Conservation (phyloP, 1,140 invertebrate genomes). For the Drosophila punjabiensis region DNA sequence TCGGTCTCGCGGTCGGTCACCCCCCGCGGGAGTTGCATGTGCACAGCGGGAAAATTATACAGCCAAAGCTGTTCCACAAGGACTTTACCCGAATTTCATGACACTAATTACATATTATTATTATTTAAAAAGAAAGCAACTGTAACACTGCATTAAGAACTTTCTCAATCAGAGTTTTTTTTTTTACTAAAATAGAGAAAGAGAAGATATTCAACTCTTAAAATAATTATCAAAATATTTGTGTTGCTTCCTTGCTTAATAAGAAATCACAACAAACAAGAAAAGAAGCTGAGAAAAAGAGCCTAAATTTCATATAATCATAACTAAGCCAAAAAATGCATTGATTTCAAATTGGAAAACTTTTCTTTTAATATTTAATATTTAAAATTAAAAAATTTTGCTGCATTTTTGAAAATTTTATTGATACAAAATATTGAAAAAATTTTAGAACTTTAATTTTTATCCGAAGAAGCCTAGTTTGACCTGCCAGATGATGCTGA, state of each 20-base stretch:
- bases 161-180: not conserved
- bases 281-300: too few relatives aligned
- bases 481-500: too few relatives aligned
- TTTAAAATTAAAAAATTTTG: too few relatives aligned
- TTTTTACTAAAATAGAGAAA: too few relatives aligned
- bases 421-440: too few relatives aligned
- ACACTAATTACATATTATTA: not conserved
- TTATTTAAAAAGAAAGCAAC: not conserved
- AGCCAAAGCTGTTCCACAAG: not conserved
- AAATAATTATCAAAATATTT: not conserved
- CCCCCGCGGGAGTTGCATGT: constrained; percentile 18
- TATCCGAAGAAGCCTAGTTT: too few relatives aligned
- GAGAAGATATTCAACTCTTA: not conserved
- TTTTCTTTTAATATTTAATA: too few relatives aligned
- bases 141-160: not conserved
- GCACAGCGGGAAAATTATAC: constrained; percentile 4
- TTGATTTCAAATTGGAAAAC: too few relatives aligned
- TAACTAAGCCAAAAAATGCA: too few relatives aligned
- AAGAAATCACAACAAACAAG: not conserved
- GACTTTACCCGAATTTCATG: not conserved
- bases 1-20: not conserved
- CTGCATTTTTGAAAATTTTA: too few relatives aligned
- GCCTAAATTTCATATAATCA: too few relatives aligned
- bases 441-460: too few relatives aligned
- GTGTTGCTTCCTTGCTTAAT: not conserved